These are phyloP conservation scores for Dasypogon diadema DNA, from an alignment of 2,888 invertebrate genomes.

Conservation along the genomic window DNA sequence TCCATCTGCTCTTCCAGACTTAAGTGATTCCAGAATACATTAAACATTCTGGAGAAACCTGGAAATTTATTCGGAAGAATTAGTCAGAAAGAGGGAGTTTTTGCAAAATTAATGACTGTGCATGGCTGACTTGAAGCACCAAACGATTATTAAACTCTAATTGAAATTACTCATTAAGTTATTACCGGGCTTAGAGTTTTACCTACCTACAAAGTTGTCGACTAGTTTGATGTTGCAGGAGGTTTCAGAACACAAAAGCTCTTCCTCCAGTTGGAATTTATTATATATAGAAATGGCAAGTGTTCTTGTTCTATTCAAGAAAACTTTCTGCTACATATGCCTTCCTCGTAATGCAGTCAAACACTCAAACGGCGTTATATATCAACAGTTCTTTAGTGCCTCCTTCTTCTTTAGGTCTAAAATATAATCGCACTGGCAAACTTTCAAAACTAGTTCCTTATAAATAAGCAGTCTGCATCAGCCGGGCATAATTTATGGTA, in stretches of 20 bases:
- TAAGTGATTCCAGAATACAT: too few species aligned
- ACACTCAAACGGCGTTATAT: conserved; percentile 2
- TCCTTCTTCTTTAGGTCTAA: conserved; percentile 1
- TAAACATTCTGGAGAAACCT: too few species aligned
- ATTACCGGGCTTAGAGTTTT: conserved; percentile 37
- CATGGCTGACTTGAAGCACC: not conserved
- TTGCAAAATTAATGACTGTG: too few species aligned
- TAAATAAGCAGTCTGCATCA: conserved; percentile 32
- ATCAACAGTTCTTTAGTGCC: conserved; percentile 31
- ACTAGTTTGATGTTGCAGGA: not conserved
- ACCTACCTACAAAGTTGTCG: conserved; percentile 8
- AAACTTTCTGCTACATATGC: conserved; percentile 23
- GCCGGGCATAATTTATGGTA: conserved; percentile 20
- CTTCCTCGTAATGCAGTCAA: conserved; percentile 12
- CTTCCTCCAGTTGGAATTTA: conserved; percentile 4
- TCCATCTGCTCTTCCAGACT: too few species aligned
- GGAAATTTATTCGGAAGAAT: too few species aligned
- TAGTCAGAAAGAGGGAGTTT: too few species aligned
- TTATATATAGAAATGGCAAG: not conserved
- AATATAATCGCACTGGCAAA: conserved; percentile 40
- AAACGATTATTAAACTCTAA: conserved; percentile 31
- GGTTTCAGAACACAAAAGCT: not conserved
- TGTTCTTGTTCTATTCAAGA: not conserved
- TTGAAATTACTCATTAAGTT: conserved; percentile 42
- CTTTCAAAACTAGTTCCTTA: conserved; percentile 20